Base-by-base conservation (phyloP, 2,888 invertebrate species). In the Eilema caniola region DNA sequence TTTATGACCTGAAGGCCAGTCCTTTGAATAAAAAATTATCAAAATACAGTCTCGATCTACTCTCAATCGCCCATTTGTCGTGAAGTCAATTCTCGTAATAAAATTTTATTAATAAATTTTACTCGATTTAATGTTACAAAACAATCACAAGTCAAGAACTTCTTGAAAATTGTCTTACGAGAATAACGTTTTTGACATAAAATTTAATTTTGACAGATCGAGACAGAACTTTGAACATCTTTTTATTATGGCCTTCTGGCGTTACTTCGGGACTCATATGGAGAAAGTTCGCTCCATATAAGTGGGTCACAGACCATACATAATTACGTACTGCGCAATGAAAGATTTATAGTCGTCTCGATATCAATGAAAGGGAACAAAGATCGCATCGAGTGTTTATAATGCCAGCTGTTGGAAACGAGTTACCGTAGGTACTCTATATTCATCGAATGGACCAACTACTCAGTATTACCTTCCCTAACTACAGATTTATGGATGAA, bases 321-420 rank as follows among this genome's bases (percentile, higher is more conserved):
- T 69, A 66, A 70, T 31, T 61, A 65, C 23, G 56, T 31, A 59
- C 56, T n/a, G 28, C 37, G 28, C 23, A 62, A 59, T 62, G 66
- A 59, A 62, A 66, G 69, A 69, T 72, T 69, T 69, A 68, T 69
- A 63, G 41, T 47, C 68, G n/a, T 72, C 66, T 62, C 62, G 62
- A 72, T 69, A 37, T 66, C 25, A 76, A 78, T 78, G 76, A 78
- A 81, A 80, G 81, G 75, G 76, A 79, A 80, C 70, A 72, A 66
- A 73, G 76, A 80, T 81, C 64, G 67, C 76, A 82, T 80, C 76
- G 71, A 67, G 72, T 76, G 81, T 72, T 81, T 76, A 70, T 79
- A 72, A 67, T 74, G 69, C 71, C 77, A 76, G 76, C 75, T 80
- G 75, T 77, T 74, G 74, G 76, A 82, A 81, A 80, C 75, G 70